Base-by-base conservation (phyloP, 1,140 invertebrate genomes). In the Phymorhynchus buccinoides region DNA sequence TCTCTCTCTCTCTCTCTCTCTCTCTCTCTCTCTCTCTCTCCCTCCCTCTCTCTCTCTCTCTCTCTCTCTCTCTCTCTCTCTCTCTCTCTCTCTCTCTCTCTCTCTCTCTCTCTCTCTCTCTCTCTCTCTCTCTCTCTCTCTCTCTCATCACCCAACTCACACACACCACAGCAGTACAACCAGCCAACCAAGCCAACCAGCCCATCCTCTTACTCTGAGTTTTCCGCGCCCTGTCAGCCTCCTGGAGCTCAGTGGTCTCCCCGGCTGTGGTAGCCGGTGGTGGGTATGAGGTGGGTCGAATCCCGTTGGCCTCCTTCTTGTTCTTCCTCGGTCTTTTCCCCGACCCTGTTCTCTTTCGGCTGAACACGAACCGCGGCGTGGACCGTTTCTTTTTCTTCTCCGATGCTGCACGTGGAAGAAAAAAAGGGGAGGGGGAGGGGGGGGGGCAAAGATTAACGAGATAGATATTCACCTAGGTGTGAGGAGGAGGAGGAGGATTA, bases 341-440 rank as follows among this genome's bases (percentile, higher is more conserved):
- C 27, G 80, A 83, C 39, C 56, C 80, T 2, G 39, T 83, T 30
- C 66, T 83, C 80, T 71, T 83, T 16, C 22, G 66, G 62, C 35
- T 83, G 80, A 83, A 83, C 4, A 41, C 56, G 62, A 83, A 83
- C 3, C 80, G 80, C 4, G 37, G 62, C 22, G 35, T 71, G 22
- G n/a, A 18, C 22, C 62, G 27, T 41, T 83, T 83, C 80, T 83
- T 83, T 41, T 83, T 83, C n/a, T 82, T 56, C 44, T 48, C 18
- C 56, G 16, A 14, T 62, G 56, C 56, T 78, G 75, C n/a, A n/a
- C n/a, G n/a, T n/a, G n/a, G n/a, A n/a, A 78, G 16, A 1, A 2
- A 35, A 27, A 35, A 16, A 78, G 71, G 18, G 18, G 18, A 73
- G 18, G 32, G 9, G 9, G 18, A 73, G 41, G 12, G 35, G 35